These are phyloP conservation scores for Paralinhomoeus sp. DNA, from an alignment of 2,888 invertebrate species.

Conservation along the genomic window DNA sequence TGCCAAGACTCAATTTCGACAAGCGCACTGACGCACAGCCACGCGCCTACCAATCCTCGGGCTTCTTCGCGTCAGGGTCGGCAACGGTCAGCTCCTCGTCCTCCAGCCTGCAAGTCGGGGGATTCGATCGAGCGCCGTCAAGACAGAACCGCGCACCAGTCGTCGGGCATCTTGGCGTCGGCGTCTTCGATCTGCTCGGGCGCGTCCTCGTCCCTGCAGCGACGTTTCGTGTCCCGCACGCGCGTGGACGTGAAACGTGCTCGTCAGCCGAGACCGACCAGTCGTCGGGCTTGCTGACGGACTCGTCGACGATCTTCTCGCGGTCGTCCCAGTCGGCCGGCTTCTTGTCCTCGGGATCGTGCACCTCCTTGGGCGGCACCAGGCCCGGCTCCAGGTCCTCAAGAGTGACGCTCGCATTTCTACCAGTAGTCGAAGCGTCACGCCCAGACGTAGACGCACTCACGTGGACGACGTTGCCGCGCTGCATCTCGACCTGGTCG, in stretches of 20 bases:
- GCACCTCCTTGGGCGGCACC: slow-evolving; percentile 77
- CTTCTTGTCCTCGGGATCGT: slow-evolving; percentile 55
- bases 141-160: slow-evolving; percentile 39
- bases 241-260: not conserved
- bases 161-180: slow-evolving; percentile 58
- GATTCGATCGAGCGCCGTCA: no score
- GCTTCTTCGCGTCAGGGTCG: slow-evolving; percentile 63
- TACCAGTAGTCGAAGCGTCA: no score
- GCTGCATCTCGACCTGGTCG: slow-evolving; percentile 39
- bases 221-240: not conserved
- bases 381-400: slow-evolving; percentile 45
- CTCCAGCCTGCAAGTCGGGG: not conserved
- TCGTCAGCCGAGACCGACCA: slow-evolving; percentile 34
- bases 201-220: slow-evolving; percentile 56
- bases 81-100: slow-evolving; percentile 40
- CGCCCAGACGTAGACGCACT: not conserved
- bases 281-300: slow-evolving; percentile 66
- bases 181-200: slow-evolving; percentile 56
- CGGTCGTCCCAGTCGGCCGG: slow-evolving; percentile 92
- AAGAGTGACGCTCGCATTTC: not conserved
- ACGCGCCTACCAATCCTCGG: slow-evolving; percentile 50
- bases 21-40: no score
- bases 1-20: no score
- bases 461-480: slow-evolving; percentile 16
- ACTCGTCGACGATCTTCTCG: slow-evolving; percentile 63